Evolutionary conservation across 2,113 vertebrate genomes (phyloP).

Genomic region (Zootoca vivipara): DNA sequence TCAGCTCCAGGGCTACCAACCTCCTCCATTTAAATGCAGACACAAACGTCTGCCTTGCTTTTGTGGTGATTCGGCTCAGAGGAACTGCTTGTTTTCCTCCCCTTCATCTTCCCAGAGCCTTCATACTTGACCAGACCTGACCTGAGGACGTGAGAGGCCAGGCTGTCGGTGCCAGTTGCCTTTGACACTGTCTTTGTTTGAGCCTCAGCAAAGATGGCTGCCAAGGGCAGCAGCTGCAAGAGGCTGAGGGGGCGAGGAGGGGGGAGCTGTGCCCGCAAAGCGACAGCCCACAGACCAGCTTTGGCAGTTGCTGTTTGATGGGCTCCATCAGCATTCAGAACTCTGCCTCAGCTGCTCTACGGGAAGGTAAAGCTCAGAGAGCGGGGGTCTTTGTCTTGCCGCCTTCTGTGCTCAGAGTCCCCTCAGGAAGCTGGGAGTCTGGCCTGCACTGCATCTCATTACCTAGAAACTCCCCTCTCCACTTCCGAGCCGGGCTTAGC

Average conservation of each 20-base stretch:
- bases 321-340: not conserved
- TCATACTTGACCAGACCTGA: not conserved
- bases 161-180: not conserved
- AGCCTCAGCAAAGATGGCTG: not conserved
- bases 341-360: not conserved
- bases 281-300: not conserved
- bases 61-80: not conserved
- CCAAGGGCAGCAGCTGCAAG: not conserved
- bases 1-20: not conserved
- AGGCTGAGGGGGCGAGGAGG: not conserved
- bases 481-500: not conserved
- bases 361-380: not conserved
- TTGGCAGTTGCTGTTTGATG: not conserved
- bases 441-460: not conserved
- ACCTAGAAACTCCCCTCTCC: not conserved
- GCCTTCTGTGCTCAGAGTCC: not conserved
- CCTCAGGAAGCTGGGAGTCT: not conserved
- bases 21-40: too few relatives aligned
- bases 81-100: not conserved
- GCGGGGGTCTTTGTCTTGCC: not conserved
- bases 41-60: fast-evolving
- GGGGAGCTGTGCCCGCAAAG: too few relatives aligned
- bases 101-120: not conserved
- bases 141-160: not conserved
- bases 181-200: not conserved